Conservation (phyloP, 2,888 invertebrate species). For the Eristalis intricaria region DNA sequence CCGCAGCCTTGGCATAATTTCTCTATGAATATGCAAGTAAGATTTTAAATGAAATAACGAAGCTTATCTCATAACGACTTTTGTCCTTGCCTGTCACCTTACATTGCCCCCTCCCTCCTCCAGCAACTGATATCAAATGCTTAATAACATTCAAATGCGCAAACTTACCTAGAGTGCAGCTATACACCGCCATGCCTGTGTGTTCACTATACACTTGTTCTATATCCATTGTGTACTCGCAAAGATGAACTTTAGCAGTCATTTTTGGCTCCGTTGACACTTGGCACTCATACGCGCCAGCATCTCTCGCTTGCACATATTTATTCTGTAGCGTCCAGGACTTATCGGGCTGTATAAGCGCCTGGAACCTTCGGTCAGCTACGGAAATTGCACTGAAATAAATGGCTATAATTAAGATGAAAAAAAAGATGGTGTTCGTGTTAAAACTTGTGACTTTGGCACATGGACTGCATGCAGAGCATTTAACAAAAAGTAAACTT, state of each 20-base stretch:
- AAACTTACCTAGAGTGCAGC: neutral
- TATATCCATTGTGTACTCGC: slow-evolving; percentile 80
- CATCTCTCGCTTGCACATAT: slow-evolving; percentile 94
- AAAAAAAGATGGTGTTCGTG: neutral
- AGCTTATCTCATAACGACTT: slow-evolving; percentile 54
- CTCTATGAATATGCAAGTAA: slow-evolving; percentile 62
- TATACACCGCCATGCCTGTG: neutral
- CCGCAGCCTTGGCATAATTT: slow-evolving; percentile 55
- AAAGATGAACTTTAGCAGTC: slow-evolving; percentile 94
- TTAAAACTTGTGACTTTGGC: slow-evolving; percentile 54
- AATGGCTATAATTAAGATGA: neutral
- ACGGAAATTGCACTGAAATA: slow-evolving; percentile 88
- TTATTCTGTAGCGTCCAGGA: slow-evolving; percentile 94
- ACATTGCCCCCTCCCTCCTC: neutral
- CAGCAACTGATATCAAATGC: slow-evolving; percentile 1
- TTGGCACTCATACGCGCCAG: slow-evolving; percentile 96
- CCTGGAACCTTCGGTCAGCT: slow-evolving; percentile 94
- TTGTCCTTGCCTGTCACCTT: slow-evolving; percentile 47
- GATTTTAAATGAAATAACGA: slow-evolving; percentile 62
- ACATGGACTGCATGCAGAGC: slow-evolving; percentile 50
- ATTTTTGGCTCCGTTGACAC: slow-evolving; percentile 96
- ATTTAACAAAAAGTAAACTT: slow-evolving; percentile 14
- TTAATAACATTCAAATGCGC: slow-evolving; percentile 16
- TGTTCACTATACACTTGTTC: neutral
- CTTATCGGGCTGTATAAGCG: slow-evolving; percentile 83